These are phyloP conservation scores for Aplidium turbinatum DNA, from an alignment of 23 tunicate genomes.

Conservation along the genomic window DNA sequence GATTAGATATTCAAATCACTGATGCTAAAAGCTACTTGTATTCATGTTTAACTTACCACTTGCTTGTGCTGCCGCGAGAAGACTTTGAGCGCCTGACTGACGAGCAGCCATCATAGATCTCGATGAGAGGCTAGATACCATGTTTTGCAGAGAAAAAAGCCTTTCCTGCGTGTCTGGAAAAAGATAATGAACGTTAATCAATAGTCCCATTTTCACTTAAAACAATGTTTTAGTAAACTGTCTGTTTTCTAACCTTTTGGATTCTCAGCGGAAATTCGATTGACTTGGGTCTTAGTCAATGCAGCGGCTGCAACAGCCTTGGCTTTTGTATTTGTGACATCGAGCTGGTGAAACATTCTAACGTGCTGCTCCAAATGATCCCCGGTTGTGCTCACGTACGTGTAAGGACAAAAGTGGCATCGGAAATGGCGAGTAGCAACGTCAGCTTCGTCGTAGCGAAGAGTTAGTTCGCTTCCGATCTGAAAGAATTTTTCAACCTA, in stretches of 20 bases:
- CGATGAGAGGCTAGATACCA: conserved; percentile 60
- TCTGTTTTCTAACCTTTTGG: too few relatives aligned
- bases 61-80: conserved; percentile 81
- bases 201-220: too few relatives aligned
- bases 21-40: too few relatives aligned
- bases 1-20: too few relatives aligned
- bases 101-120: conserved; percentile 53
- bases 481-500: too few relatives aligned
- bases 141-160: conserved; percentile 56
- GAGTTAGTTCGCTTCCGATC: conserved; percentile 58
- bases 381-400: conserved; percentile 61
- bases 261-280: too few relatives aligned
- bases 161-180: conserved; percentile 46
- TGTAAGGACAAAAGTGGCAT: conserved; percentile 83
- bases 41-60: conserved; percentile 45
- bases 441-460: conserved; percentile 39
- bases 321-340: conserved; percentile 54
- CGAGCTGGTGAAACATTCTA: conserved; percentile 57
- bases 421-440: conserved; percentile 60
- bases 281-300: too few relatives aligned
- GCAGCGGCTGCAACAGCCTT: conserved; percentile 73
- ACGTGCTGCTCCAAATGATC: conserved; percentile 75
- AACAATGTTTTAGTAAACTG: too few relatives aligned
- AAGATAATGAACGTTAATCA: background rate
- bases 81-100: conserved; percentile 48